These are phyloP conservation scores for Galemys pyrenaicus DNA, from an alignment of 2,113 vertebrate genomes.

Conservation along the genomic window DNA sequence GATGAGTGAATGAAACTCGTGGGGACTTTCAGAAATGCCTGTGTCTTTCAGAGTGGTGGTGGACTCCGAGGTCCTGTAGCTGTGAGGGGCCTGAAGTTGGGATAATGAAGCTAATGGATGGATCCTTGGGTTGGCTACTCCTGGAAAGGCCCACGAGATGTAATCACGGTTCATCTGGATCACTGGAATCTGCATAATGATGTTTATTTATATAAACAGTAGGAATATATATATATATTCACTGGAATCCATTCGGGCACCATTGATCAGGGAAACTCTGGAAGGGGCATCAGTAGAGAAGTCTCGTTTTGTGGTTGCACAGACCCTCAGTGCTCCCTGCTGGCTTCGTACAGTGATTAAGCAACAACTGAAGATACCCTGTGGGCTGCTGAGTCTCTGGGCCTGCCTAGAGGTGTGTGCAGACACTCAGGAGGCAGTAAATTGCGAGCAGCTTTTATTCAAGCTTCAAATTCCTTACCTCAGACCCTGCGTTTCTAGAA, in stretches of 20 bases:
- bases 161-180: accelerated
- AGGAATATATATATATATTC: too few species aligned
- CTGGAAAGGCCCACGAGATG: neutral
- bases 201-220: too few species aligned
- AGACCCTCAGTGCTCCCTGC: neutral
- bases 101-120: neutral
- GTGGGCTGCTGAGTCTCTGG: neutral
- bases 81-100: neutral
- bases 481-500: neutral
- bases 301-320: neutral
- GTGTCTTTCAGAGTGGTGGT: neutral
- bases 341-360: neutral
- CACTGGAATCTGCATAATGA: too few species aligned
- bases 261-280: neutral
- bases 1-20: neutral
- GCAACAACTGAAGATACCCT: neutral
- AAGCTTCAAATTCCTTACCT: neutral
- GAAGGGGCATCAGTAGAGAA: neutral
- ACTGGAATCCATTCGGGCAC: too few species aligned
- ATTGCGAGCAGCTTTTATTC: neutral
- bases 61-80: neutral
- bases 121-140: neutral
- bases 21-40: neutral
- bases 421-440: neutral
- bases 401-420: neutral